Evolutionary conservation across 2,797 vertebrate genomes (phyloP), one percentile per base, ranked within the genome.

Genomic region (Chiloscyllium punctatum): DNA sequence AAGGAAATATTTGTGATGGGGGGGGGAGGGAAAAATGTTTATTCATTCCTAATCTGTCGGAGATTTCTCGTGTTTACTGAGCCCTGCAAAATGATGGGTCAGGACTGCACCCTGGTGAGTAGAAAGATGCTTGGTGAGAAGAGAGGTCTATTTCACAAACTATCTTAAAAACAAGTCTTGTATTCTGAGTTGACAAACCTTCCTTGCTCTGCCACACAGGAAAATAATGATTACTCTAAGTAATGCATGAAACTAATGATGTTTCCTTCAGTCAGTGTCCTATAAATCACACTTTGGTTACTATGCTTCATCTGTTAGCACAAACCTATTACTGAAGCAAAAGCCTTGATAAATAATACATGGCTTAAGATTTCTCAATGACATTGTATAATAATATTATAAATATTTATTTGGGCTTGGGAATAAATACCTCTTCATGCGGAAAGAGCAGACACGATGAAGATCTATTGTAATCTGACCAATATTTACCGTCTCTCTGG

Each of bases 321-420:
- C 53, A 62, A 69, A 5, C 21, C 66, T 69, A 92, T 69, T 92
- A 68, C 62, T 37, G n/a, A 68, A 92, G 90, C 53, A 92, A 92
- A 69, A 69, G n/a, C 62, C 90, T 92, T 68, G 62, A 92, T 92
- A 92, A 92, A 92, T 92, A 92, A 92, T 69, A 91, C 57, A 91
- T 91, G 33, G 90, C 66, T 11, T 69, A 23, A 23, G 21, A 92
- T 92, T 92, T 92, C 42, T 92, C 88, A 92, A 27, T 25, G 66
- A 68, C 62, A 37, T 37, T 69, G 21, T 92, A 92, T 69, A 25
- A 69, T 37, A 92, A 68, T 69, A 42, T 92, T 69, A 92, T 42
- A 69, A 91, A 84, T 84, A 84, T 91, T 91, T 66, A 91, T 66
- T 51, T 62, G 18, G 57, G 62, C 88, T 91, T 33, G 23, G 57